phyloP scores from a whole-genome alignment of 2,113 vertebrate species.

The Nothocercus nigrocapillus region DNA sequence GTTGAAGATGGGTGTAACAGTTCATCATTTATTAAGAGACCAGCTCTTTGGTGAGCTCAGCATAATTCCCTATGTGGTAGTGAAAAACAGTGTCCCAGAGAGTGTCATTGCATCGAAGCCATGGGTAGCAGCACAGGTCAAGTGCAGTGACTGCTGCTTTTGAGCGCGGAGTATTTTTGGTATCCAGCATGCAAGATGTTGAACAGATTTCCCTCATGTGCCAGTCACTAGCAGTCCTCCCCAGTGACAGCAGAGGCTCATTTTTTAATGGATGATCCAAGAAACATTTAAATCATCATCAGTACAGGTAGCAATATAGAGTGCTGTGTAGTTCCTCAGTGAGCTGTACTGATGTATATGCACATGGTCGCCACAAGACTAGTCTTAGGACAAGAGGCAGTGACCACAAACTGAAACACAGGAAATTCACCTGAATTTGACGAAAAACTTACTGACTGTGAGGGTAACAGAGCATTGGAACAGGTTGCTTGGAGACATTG shows the following conservation, averaged over 20 bases:
- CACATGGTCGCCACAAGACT: background rate
- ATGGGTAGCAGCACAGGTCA: background rate
- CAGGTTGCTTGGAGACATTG: no score
- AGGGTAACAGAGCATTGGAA: no score
- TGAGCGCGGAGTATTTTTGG: background rate
- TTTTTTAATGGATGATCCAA: background rate
- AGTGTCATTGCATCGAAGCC: background rate
- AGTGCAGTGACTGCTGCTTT: background rate
- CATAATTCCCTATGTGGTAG: background rate
- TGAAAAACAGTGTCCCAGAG: background rate
- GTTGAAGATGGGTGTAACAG: constrained; percentile 7
- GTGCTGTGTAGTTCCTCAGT: background rate
- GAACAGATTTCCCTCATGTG: background rate
- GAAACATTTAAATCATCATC: background rate
- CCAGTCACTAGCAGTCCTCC: background rate
- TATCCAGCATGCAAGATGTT: background rate
- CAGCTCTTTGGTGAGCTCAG: background rate
- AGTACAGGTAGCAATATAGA: rapidly evolving
- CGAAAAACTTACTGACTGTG: no score
- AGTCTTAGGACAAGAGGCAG: background rate
- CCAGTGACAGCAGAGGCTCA: background rate
- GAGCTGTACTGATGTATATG: background rate
- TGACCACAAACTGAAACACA: no score
- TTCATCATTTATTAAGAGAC: background rate
- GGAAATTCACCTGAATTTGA: no score